Evolutionary conservation across 2,888 invertebrate genomes (phyloP), one percentile per base, ranked within the genome.

Genomic region (Galeopsomyia nigrocyanea): DNA sequence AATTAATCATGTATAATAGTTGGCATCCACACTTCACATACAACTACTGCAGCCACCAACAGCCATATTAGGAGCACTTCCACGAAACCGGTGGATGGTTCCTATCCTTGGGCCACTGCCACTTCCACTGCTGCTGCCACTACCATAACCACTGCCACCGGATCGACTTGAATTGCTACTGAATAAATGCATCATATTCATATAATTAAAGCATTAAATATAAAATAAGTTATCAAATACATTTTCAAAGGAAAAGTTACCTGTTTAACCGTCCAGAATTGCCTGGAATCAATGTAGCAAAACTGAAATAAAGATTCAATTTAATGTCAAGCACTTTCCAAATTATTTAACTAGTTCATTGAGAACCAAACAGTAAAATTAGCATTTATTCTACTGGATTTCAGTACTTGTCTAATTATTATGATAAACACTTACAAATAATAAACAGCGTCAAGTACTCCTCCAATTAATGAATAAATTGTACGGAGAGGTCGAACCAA

Each of bases 11-110:
- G 53, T 21, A 46, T 68, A 19, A 47, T 21, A 49, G 47, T 49
- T 50, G 31, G 22, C 17, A 17, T 47, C 57, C 39, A 19, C 16
- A 57, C 9, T 68, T 74, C 22, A 71, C 71, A 71, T 74, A 53
- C 83, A 84, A 70, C 82, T 83, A 47, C 78, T 79, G 58, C 84
- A 84, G 16, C 84, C 83, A 49, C 82, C 83, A 21, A 81, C 31
- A 22, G 49, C 70, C 73, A 75, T 73, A 61, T 70, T 70, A 10
- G 75, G 75, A 39, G 75, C 75, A 61, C 67, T 71, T 51, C 71
- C 71, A 16, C 71, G 57, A 46, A 74, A 53, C 71, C 68, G 31
- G 26, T 16, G 21, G 73, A 64, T 56, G 64, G 64, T 57, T 22
- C 67, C 70, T 61, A 75, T 73, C 49, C 73, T 67, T 10, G 68